Base-by-base conservation (phyloP, 2,888 invertebrate species). In the Aphelenchoides bicaudatus region DNA sequence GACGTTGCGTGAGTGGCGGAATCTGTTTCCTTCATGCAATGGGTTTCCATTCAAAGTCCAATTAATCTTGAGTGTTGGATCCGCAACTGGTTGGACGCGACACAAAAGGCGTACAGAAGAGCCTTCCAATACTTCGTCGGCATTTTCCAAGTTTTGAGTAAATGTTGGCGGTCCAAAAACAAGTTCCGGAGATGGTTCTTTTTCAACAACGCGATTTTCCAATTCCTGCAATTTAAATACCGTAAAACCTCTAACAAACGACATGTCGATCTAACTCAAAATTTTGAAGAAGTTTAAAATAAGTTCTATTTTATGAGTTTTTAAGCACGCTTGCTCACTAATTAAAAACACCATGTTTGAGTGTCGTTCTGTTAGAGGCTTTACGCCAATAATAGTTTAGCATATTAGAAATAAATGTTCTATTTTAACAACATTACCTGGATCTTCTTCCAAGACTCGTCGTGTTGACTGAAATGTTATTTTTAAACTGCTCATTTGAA, bases 41-140 rank as follows among this genome's bases (percentile, higher is more conserved):
- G 89, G 86, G 78, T 89, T 88, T 74, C 91, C 92, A 81, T 93
- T 91, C 79, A 89, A 86, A 80, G 89, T 91, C 92, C 91, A 92
- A 21, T 43, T 29, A 13, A 91, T 90, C 81, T 89, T 90, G 21
- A 93, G 84, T 8, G 90, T 90, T 25, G 92, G 90, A 82, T 93
- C 92, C 48, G 91, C 91, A 56, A 92, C 91, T 13, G 93, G 92
- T 74, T 91, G 90, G 56, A 92, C 85, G 65, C 91, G 85, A 76
- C 91, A 90, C 82, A 92, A 91, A 31, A 79, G 64, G 25, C 78
- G 70, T 16, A 73, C 61, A 1, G 67, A 52, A 5, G 73, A 70
- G n/a, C 75, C 79, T 59, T 79, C 79, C 25, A 65, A 46, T 27
- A 73, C 59, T 21, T 69, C 66, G 72, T 87, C 86, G 67, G 65